Evolutionary conservation across 2,797 vertebrate species (phyloP).

Genomic region (Sebastes glaucus): DNA sequence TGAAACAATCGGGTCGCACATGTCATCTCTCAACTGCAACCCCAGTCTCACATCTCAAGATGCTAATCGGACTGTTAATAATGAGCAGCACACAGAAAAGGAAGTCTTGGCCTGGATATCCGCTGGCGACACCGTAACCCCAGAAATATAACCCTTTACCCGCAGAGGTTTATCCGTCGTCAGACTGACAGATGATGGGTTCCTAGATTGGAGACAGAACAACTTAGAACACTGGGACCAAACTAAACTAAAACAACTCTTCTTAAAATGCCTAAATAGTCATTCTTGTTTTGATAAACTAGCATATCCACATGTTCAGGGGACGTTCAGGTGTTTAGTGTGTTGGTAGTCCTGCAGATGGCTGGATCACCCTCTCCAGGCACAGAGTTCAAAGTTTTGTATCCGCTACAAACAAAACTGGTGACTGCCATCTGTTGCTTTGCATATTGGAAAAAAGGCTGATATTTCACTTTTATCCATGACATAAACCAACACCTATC

Average conservation of each 20-base stretch:
- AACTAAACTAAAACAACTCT: background rate
- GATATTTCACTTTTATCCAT: background rate
- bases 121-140: too few relatives aligned
- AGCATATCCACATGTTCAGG: background rate
- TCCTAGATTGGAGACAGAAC: background rate
- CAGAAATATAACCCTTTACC: too few relatives aligned
- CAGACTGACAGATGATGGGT: too few relatives aligned
- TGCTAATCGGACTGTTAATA: accelerated
- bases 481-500: background rate
- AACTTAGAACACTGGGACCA: background rate
- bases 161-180: too few relatives aligned
- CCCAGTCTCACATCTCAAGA: too few relatives aligned
- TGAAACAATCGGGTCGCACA: too few relatives aligned
- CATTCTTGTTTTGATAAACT: background rate
- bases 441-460: background rate
- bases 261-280: background rate
- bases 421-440: background rate
- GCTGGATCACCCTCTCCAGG: background rate
- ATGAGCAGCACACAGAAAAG: too few relatives aligned
- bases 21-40: too few relatives aligned
- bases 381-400: background rate
- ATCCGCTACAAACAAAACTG: background rate
- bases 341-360: background rate
- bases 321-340: background rate
- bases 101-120: too few relatives aligned